Evolutionary conservation across 1,140 invertebrate species (phyloP).

Genomic region (Zaprionus africanus): DNA sequence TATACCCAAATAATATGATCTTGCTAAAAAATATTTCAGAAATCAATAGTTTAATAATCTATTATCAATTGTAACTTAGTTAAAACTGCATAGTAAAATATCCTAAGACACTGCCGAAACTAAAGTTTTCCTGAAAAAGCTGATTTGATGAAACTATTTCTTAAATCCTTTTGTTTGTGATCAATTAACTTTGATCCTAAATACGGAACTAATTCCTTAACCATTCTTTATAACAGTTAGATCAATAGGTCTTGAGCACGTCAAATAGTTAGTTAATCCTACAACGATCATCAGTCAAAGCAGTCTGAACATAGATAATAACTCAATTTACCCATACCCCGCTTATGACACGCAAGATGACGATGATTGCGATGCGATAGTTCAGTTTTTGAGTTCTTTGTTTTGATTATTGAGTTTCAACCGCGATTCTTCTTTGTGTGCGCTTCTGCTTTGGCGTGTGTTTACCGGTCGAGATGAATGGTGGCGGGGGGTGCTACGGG

Average conservation of each 20-base stretch:
- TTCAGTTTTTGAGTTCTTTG: conserved; percentile 61
- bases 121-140: too few species aligned
- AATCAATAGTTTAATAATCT: too few species aligned
- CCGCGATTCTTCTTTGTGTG: conserved; percentile 70
- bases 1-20: too few species aligned
- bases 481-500: not conserved
- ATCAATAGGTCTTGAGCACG: not conserved
- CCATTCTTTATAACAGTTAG: not conserved
- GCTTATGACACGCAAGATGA: conserved; percentile 4
- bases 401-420: conserved; percentile 76
- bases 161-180: too few species aligned
- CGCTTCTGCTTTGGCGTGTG: conserved; percentile 57
- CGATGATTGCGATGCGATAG: conserved; percentile 24
- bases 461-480: conserved; percentile 66
- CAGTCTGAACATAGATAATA: not conserved
- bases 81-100: too few species aligned
- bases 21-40: too few species aligned
- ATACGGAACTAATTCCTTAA: too few species aligned
- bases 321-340: not conserved
- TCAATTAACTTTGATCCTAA: too few species aligned
- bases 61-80: too few species aligned
- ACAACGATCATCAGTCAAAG: not conserved
- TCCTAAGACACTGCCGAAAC: too few species aligned
- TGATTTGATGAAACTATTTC: too few species aligned
- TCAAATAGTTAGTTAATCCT: not conserved